Evolutionary conservation across 2,797 vertebrate species (phyloP), one percentile per base, ranked within the genome.

Genomic region (Gymnopithys bicolor): DNA sequence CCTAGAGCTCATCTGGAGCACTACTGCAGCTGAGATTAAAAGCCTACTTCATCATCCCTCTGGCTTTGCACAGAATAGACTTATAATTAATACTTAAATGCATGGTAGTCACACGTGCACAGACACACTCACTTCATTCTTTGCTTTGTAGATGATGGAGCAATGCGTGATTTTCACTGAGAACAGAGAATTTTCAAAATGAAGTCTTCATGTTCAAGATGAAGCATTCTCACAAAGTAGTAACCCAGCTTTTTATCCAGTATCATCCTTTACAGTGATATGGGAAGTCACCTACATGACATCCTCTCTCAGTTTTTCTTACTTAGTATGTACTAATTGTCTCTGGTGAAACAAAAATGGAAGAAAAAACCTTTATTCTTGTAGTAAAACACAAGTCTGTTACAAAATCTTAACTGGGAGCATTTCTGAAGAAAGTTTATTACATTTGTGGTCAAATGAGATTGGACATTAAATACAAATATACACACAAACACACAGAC

Each of bases 71-170:
- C 22, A 25, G 11, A 17, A 23, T n/a, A 28, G 58, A 79, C 18
- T 13, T 75, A 22, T 41, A 49, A 39, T 71, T 68, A 39, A 43
- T 51, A 23, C 17, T 71, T 16, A 41, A 35, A 64, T 46, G 9
- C 0, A 2, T 46, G 22, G 10, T 32, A 21, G 28, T 58, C 0
- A 0, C 32, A 28, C 6, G 10, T 27, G 11, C 18, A 37, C n/a
- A 39, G 19, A 39, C 7, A 32, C 12, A 4, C 8, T 51, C 15
- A 8, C 11, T 60, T 82, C 19, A 48, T 28, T 18, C 22, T 16
- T 89, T 35, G 28, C 59, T 37, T 69, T 27, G 12, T 10, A 58
- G 41, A 30, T 70, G 37, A 30, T 46, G 60, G 27, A 78, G 13
- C 24, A 80, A 28, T 8, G 39, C 4, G 35, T 41, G 25, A 17